Conservation (phyloP, 1,140 invertebrate species). For the Thaumatotibia leucotreta region DNA sequence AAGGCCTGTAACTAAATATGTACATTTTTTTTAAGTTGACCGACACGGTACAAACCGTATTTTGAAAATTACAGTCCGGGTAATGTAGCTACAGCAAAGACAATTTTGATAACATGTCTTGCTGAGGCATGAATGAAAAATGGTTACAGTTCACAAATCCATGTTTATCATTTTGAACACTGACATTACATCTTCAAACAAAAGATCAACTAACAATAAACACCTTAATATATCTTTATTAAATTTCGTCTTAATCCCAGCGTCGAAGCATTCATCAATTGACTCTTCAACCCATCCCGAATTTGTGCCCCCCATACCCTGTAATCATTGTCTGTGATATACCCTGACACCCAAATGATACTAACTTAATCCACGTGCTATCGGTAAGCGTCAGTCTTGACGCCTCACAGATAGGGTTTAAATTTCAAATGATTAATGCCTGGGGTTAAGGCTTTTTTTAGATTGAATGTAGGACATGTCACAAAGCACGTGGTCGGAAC, state of each 20-base stretch:
- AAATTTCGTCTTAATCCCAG: not conserved
- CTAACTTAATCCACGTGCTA: not conserved
- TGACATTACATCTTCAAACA: not conserved
- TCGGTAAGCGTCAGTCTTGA: not conserved
- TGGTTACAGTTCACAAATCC: too few species aligned
- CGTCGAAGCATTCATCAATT: slow-evolving; percentile 1
- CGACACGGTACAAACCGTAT: too few species aligned
- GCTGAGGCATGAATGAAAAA: too few species aligned
- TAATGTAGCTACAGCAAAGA: too few species aligned
- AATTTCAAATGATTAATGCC: not conserved
- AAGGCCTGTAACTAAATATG: too few species aligned
- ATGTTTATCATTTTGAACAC: too few species aligned
- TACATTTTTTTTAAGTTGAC: too few species aligned
- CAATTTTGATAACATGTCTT: too few species aligned
- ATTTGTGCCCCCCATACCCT: slow-evolving; percentile 9
- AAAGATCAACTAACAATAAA: not conserved
- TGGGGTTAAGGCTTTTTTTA: not conserved
- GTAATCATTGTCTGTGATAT: not conserved
- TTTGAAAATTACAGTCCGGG: too few species aligned
- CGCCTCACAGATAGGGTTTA: not conserved
- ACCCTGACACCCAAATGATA: not conserved
- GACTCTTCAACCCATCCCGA: slow-evolving; percentile 3
- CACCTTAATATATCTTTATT: not conserved
- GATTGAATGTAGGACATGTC: not conserved
- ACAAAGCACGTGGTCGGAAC: slow-evolving; percentile 8